A percentile compares a stretch with the other conserved stretches of the same genome.
These are phyloP conservation scores for Protonemura montana DNA, from an alignment of 2,888 invertebrate species.

Conservation along the genomic window DNA sequence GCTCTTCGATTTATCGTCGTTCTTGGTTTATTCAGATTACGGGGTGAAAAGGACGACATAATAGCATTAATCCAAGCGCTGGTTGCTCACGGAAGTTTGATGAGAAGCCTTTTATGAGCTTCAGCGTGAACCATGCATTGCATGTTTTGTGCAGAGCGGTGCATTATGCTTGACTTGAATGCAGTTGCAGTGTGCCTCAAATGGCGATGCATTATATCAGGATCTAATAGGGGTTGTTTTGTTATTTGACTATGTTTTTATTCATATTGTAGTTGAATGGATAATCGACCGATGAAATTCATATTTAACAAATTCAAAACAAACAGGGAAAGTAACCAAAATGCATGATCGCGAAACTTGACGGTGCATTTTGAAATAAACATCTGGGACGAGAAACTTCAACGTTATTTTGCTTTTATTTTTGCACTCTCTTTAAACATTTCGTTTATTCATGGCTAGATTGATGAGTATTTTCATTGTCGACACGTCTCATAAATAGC, in stretches of 20 bases:
- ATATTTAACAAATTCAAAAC: too few relatives aligned
- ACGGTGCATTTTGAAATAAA: neutral
- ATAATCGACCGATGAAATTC: neutral
- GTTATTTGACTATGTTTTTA: neutral
- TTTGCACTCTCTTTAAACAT: neutral
- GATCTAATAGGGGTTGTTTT: neutral
- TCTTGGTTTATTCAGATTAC: neutral
- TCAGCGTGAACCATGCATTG: neutral
- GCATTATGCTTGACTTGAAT: neutral
- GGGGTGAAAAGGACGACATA: conserved; percentile 7
- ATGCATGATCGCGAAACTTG: neutral
- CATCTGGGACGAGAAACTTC: neutral
- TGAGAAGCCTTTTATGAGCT: neutral
- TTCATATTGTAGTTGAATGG: neutral
- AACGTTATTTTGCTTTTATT: neutral
- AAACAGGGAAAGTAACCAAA: too few relatives aligned
- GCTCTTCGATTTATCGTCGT: neutral
- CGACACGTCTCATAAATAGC: neutral
- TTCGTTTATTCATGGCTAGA: neutral
- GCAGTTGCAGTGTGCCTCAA: too few relatives aligned
- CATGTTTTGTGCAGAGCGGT: neutral
- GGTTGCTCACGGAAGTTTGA: neutral
- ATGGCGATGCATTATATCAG: too few relatives aligned
- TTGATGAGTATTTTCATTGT: neutral
- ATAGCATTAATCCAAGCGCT: neutral